Base-by-base conservation (phyloP, 2,797 vertebrate genomes). In the Hippocampus kuda region DNA sequence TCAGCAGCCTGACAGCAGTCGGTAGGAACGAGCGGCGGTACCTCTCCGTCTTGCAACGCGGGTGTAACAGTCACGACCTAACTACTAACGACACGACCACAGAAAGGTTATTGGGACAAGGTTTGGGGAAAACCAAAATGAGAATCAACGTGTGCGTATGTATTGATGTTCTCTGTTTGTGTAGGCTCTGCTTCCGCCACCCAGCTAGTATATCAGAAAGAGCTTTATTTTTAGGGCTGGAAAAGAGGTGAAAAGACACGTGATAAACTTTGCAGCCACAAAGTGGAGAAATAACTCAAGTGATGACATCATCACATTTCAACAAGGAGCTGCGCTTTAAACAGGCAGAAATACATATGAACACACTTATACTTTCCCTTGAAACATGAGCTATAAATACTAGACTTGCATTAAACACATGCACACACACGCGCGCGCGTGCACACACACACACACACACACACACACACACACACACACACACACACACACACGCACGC, bases 341-440 rank as follows among this genome's bases (percentile, higher is more conserved):
- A 15, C n/a, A 38, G 34, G 30, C 34, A 41, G 3, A 62, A 62
- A 38, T 22, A 62, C 60, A 63, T 63, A 20, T 63, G 1, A 54
- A 68, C 69, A 66, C 61, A 71, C 68, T 71, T 24, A 71, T 68
- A 78, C 72, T 77, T 80, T 77, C 82, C 81, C 67, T 71, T 66
- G 61, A 82, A 81, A 79, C 70, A 73, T 72, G 70, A 72, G 77
- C 75, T 79, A 75, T 81, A 84, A 85, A 82, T 82, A 78, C 72
- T 49, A 68, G 18, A 70, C 64, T 70, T 67, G 67, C 64, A n/a
- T 53, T 53, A 53, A 11, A 53, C 51, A 34, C 34, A 34, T 4
- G 1, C 5, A 6, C 34, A 34, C 30, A 30, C 30, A 30, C 30
- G 4, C 30, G 4, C 34, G 4, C 34, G 4, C 4, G 30, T 2